Percentiles rank a stretch among this genome's conserved stretches.
Evolutionary conservation across 2,113 vertebrate species (phyloP).

Genomic region (Oxyura jamaicensis): DNA sequence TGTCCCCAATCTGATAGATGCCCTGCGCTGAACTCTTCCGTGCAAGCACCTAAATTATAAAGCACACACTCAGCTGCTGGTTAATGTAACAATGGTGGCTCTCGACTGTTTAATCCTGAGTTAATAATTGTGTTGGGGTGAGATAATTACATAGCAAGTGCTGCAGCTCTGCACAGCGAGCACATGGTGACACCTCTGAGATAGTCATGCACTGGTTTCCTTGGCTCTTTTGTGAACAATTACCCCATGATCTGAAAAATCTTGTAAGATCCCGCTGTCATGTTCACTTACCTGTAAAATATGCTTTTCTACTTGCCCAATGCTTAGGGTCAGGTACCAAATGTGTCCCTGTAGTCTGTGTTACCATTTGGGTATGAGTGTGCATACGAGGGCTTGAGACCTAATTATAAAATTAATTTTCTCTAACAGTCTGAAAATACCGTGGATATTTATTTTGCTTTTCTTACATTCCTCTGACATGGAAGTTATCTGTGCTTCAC

Average conservation of each 20-base stretch:
- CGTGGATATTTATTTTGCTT: background rate
- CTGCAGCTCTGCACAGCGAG: background rate
- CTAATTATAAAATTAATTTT: background rate
- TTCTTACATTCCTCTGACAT: background rate
- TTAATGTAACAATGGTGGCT: background rate
- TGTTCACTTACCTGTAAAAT: background rate
- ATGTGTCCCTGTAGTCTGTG: background rate
- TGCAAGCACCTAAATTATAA: background rate
- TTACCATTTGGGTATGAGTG: rapidly evolving
- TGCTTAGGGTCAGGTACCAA: background rate
- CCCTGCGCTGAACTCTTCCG: background rate
- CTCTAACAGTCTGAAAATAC: background rate
- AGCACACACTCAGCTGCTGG: background rate
- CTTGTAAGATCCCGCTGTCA: background rate
- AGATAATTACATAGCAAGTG: background rate
- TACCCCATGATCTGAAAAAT: background rate
- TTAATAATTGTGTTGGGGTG: constrained; percentile 11
- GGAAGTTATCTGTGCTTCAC: background rate
- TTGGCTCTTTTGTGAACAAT: background rate
- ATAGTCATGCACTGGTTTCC: rapidly evolving
- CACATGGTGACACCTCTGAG: background rate
- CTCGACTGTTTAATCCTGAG: background rate
- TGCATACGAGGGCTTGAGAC: background rate
- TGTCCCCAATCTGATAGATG: background rate
- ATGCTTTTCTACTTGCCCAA: background rate